phyloP scores from a whole-genome alignment of 2,113 vertebrate species.

The Salvelinus sp. region DNA sequence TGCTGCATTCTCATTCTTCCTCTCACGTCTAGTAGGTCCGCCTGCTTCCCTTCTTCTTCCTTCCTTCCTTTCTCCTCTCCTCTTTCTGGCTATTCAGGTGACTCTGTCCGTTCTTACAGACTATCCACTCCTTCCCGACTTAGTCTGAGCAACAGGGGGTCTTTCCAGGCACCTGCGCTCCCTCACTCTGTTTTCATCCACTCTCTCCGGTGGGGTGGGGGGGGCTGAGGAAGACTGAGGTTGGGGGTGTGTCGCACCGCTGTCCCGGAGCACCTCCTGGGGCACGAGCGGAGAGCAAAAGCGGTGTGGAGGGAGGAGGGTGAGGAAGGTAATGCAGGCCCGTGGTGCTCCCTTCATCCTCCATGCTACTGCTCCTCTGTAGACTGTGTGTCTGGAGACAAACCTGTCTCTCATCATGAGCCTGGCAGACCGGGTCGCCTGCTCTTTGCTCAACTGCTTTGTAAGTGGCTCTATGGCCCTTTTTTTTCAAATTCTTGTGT shows the following conservation, averaged over 20 bases:
- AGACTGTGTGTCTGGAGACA: slow-evolving; percentile 67
- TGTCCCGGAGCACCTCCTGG: background rate
- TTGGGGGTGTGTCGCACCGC: background rate
- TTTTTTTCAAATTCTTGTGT: slow-evolving; percentile 5
- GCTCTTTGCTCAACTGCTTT: slow-evolving; percentile 99
- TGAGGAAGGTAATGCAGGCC: slow-evolving; percentile 79
- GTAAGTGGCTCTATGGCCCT: slow-evolving; percentile 79
- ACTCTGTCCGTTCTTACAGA: slow-evolving; percentile 41
- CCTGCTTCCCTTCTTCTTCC: slow-evolving; percentile 28
- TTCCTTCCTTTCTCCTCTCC: background rate
- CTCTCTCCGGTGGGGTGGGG: slow-evolving; percentile 9
- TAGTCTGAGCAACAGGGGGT: background rate
- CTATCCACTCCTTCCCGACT: slow-evolving; percentile 13
- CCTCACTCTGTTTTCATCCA: background rate
- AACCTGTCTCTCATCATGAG: slow-evolving; percentile 88
- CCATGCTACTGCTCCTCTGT: slow-evolving; percentile 40
- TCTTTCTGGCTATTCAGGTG: background rate
- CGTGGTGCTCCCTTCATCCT: slow-evolving; percentile 62
- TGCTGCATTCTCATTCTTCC: slow-evolving; percentile 14
- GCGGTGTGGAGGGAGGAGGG: slow-evolving; percentile 39
- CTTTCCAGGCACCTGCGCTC: background rate
- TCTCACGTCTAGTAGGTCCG: slow-evolving; percentile 23
- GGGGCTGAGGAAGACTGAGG: slow-evolving; percentile 10
- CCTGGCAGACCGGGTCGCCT: slow-evolving; percentile 90
- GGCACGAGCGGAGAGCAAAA: background rate